Base-by-base conservation (phyloP, 2,797 vertebrate species). In the Poecilia gillii region DNA sequence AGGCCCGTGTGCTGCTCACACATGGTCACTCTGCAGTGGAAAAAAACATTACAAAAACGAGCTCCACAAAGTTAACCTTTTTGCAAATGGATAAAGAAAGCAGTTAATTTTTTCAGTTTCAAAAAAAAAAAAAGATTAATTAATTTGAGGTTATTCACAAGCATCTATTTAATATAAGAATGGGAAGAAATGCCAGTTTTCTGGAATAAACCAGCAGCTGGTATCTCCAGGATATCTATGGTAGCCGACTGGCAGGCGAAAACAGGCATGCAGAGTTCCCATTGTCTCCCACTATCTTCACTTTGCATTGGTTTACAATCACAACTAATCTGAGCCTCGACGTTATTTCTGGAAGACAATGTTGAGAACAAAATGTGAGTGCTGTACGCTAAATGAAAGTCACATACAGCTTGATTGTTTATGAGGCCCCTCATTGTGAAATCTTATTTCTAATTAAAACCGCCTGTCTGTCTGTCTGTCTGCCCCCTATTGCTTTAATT, bases 391-490 rank as follows among this genome's bases (percentile, higher is more conserved):
- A 59, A 73, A 55, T 43, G 13, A 73, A 73, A 47, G 53, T 49
- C 73, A 76, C 71, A 41, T 76, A 72, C 16, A 62, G 77, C 62
- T 28, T 49, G 13, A n/a, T 46, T 76, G 33, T 49, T 68, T 31
- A 51, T 74, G 68, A 74, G 49, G 53, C 11, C n/a, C 16, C 64
- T 77, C 73, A 70, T 57, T 76, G 47, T 78, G 25, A 28, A 73
- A 33, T 81, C 8, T 31, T 41, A 53, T 77, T 72, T 59, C 68
- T 36, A 80, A 49, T 73, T 46, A 55, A 73, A 59, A 76, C 45
- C 71, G 53, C 13, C 0, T 72, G 51, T 77, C 16, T 80, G 53
- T 31, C 11, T 74, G 53, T 57, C 28, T 51, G 31, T 13, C 28
- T 51, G 31, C 9, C 75, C 62, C 45, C 51, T 53, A 53, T 53